Conservation (phyloP, 2,113 vertebrate genomes). For the Poeciliopsis turrubarensis region DNA sequence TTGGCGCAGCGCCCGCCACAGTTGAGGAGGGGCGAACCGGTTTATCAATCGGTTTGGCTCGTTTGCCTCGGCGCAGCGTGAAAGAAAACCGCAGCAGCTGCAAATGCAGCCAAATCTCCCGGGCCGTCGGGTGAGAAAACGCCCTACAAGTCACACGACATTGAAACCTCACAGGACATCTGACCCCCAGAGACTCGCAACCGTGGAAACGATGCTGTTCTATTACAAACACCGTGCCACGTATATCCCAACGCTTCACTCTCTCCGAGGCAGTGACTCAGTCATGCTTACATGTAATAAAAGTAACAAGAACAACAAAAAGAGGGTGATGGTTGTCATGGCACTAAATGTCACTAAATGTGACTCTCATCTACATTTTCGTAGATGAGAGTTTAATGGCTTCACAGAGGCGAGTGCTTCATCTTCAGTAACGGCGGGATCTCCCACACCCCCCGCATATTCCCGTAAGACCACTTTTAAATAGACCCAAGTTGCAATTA, state of each 20-base stretch:
- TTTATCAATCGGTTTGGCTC: too few species aligned
- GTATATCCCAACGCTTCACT: slow-evolving; percentile 62
- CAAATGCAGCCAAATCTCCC: too few species aligned
- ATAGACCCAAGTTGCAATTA: slow-evolving; percentile 69
- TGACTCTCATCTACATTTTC: too few species aligned
- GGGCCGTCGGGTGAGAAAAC: too few species aligned
- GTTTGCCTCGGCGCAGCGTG: too few species aligned
- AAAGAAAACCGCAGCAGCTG: too few species aligned
- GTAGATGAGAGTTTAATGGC: slow-evolving; percentile 75
- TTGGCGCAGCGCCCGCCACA: too few species aligned
- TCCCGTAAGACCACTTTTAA: slow-evolving; percentile 64
- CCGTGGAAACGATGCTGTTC: slow-evolving; percentile 48
- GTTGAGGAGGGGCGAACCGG: too few species aligned
- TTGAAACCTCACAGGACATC: slow-evolving; percentile 1
- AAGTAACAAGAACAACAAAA: slow-evolving; percentile 46
- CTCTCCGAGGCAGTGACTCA: slow-evolving; percentile 65
- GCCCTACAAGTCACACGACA: neutral
- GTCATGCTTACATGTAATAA: slow-evolving; percentile 70
- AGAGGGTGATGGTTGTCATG: slow-evolving; percentile 64
- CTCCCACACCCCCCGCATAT: slow-evolving; percentile 18
- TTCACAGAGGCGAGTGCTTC: slow-evolving; percentile 39
- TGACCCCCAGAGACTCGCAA: slow-evolving; percentile 25
- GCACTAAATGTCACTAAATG: slow-evolving; percentile 73
- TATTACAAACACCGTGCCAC: slow-evolving; percentile 58
- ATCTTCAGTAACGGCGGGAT: slow-evolving; percentile 55